Percentiles rank a stretch among this genome's conserved stretches.
phyloP scores from a whole-genome alignment of 2,888 invertebrate genomes.

The Carterocephalus palaemon region DNA sequence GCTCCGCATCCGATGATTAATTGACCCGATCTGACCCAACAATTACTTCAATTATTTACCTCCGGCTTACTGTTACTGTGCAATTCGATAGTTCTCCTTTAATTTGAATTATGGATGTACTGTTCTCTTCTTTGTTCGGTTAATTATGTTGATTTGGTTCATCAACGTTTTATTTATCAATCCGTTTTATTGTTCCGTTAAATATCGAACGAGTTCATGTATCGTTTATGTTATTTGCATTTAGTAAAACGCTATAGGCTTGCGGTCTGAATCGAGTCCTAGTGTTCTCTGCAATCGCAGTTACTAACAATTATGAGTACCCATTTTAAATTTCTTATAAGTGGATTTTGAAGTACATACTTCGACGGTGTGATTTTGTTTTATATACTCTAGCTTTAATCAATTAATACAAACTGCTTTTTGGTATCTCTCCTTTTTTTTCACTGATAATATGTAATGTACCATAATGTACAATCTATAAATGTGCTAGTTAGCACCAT shows the following conservation, averaged over 20 bases:
- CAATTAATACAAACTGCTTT: no score
- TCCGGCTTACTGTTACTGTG: conserved; percentile 56
- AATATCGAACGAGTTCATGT: conserved; percentile 14
- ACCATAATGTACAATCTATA: no score
- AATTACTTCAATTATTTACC: conserved; percentile 77
- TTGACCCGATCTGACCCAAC: conserved; percentile 72
- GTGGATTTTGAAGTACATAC: no score
- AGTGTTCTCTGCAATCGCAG: no score
- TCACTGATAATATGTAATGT: no score
- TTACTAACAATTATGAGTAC: no score
- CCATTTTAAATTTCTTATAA: no score
- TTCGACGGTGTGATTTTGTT: no score
- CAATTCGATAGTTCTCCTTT: conserved; percentile 44
- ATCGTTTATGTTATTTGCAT: conserved; percentile 12
- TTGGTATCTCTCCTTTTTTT: no score
- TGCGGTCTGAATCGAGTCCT: no score
- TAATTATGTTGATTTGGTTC: conserved; percentile 26
- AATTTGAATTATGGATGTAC: conserved; percentile 39
- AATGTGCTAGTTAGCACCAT: no score
- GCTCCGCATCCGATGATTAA: conserved; percentile 68
- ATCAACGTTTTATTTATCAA: conserved; percentile 23
- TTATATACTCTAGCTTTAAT: no score
- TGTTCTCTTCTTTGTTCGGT: conserved; percentile 25
- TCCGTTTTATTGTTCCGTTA: conserved; percentile 11
- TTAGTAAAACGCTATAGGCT: conserved; percentile 9